A percentile compares a stretch with the other conserved stretches of the same genome.
These are phyloP conservation scores for Notechis scutatus DNA, from an alignment of 2,113 vertebrate genomes.

Conservation along the genomic window DNA sequence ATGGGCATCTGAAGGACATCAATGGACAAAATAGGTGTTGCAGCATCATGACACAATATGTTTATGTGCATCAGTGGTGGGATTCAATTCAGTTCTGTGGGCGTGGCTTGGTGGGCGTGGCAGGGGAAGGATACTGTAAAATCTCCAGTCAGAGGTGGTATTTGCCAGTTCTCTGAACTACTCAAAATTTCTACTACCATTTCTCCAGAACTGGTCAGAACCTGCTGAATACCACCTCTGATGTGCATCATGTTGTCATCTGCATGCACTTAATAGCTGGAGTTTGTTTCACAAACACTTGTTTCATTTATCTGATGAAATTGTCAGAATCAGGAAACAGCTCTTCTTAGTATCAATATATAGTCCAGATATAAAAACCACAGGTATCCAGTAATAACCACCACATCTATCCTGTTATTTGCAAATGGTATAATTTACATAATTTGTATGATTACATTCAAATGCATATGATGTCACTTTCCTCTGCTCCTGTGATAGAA, in stretches of 20 bases:
- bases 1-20: not conserved
- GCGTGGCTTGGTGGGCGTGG: too few relatives aligned
- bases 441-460: not conserved
- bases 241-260: not conserved
- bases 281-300: not conserved
- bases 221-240: too few relatives aligned
- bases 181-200: too few relatives aligned
- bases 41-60: not conserved
- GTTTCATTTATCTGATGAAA: not conserved
- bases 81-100: too few relatives aligned
- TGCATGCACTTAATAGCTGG: not conserved
- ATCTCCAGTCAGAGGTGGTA: too few relatives aligned
- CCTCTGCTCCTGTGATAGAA: not conserved
- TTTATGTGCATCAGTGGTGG: not conserved
- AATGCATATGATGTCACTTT: not conserved
- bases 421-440: not conserved
- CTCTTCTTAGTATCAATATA: not conserved
- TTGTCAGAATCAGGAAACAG: not conserved
- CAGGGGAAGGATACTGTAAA: too few relatives aligned
- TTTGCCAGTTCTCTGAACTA: too few relatives aligned
- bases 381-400: not conserved
- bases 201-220: too few relatives aligned
- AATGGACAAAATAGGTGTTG: not conserved
- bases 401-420: not conserved
- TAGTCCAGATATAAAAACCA: not conserved